Base-by-base conservation (phyloP, 2,888 invertebrate genomes). In the Lasius platythorax region DNA sequence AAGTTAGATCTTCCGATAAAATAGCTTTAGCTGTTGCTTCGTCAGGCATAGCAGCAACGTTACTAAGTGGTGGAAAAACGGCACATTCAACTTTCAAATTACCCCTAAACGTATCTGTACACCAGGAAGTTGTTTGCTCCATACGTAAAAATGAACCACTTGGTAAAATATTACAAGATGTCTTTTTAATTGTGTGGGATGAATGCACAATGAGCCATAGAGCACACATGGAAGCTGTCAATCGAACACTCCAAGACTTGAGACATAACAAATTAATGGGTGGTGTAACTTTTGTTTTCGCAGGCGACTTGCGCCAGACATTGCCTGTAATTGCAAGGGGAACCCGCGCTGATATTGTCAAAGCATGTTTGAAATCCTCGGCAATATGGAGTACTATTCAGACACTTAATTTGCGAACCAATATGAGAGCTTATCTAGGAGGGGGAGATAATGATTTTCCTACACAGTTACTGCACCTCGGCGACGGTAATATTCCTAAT, bases 121-220 rank as follows among this genome's bases (percentile, higher is more conserved):
- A 23, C 23, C 0, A 23, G 23, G 23, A 23, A 23, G 23, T 0
- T 23, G 23, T 23, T 23, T 23, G 23, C 23, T 23, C 23, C 23
- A 23, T 23, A 23, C 23, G 0, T 23, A 23, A 23, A 23, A 23
- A 23, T 23, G 23, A 0, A 23, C 23, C 23, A 23, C 23, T 0
- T 23, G 23, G 23, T 23, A 23, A 23, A 23, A 0, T 23, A 23
- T 23, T 23, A 23, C 23, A 23, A 23, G 23, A 23, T 0, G 0
- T 23, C 23, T 23, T 0, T 23, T 23, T 94, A 5, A 93, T 95
- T 18, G 85, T 95, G 58, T 95, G 93, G 94, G 95, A 95, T 89
- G 94, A 95, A 91, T 92, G 91, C 83, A 93, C 94, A 5, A 95
- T 95, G 95, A 86, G 93, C 1, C 93, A 94, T 83, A 94, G 94